Conservation (phyloP, 2,888 invertebrate species). For the Polyploca ridens region DNA sequence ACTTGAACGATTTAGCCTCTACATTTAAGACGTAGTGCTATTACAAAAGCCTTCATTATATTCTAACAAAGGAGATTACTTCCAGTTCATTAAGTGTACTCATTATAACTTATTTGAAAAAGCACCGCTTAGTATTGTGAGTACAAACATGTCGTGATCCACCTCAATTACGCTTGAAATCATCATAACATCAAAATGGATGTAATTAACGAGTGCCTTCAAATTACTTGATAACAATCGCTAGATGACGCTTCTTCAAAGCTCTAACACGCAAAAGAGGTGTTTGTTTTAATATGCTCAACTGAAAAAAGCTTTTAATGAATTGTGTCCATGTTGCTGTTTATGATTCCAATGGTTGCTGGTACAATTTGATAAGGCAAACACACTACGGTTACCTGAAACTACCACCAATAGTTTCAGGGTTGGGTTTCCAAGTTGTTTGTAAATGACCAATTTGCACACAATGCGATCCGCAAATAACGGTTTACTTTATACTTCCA, state of each 20-base stretch:
- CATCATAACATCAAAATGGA: constrained; percentile 65
- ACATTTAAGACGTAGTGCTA: neutral
- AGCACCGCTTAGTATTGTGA: constrained; percentile 37
- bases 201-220: constrained; percentile 62
- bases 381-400: constrained; percentile 9
- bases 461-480: constrained; percentile 4
- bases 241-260: constrained; percentile 49
- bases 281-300: constrained; percentile 12
- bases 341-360: no score
- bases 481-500: neutral
- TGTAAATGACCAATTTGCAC: constrained; percentile 2
- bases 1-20: no score
- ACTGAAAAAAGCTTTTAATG: no score
- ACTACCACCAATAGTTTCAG: constrained; percentile 19
- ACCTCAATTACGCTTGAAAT: constrained; percentile 55
- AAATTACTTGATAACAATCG: constrained; percentile 56
- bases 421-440: constrained; percentile 20
- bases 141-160: constrained; percentile 50
- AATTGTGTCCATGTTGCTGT: neutral
- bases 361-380: neutral
- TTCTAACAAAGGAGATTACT: neutral
- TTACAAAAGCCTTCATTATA: neutral
- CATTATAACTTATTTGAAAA: neutral
- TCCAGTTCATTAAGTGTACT: neutral
- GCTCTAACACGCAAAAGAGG: constrained; percentile 45